Conservation (phyloP, 35 echinoderm and acorn worm genomes). For the Lytechinus pictus region DNA sequence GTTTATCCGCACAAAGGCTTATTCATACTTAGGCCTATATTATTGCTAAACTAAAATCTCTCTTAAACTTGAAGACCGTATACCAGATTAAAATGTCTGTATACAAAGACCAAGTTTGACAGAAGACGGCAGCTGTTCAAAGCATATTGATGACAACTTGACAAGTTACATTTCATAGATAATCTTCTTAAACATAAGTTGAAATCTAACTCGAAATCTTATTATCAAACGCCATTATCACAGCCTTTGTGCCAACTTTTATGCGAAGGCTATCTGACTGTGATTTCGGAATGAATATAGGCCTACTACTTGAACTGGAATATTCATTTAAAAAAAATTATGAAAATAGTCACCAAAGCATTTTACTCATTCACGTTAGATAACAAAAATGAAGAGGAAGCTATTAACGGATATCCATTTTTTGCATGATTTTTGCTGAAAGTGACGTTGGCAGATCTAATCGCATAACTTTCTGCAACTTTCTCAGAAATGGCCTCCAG, state of each 20-base stretch:
- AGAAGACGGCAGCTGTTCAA: background rate
- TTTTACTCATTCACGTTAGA: background rate
- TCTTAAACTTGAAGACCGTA: no score
- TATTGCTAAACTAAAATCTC: no score
- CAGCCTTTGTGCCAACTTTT: no score
- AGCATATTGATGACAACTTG: background rate
- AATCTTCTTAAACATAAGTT: background rate
- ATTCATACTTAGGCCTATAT: no score
- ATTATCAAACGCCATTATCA: no score
- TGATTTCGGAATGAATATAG: background rate
- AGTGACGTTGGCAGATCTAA: background rate
- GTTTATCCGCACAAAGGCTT: no score
- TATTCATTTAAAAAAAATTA: background rate
- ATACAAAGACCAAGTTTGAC: background rate
- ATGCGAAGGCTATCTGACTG: no score
- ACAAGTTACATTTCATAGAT: background rate
- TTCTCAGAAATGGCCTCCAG: background rate
- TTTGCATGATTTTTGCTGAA: no score
- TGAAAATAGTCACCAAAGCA: background rate
- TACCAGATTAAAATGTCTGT: background rate
- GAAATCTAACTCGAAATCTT: no score
- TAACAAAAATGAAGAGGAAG: no score
- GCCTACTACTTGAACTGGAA: background rate
- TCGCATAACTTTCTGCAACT: background rate
- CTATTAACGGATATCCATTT: no score